Conservation (phyloP, 2,113 vertebrate species). For the Apteryx mantelli region DNA sequence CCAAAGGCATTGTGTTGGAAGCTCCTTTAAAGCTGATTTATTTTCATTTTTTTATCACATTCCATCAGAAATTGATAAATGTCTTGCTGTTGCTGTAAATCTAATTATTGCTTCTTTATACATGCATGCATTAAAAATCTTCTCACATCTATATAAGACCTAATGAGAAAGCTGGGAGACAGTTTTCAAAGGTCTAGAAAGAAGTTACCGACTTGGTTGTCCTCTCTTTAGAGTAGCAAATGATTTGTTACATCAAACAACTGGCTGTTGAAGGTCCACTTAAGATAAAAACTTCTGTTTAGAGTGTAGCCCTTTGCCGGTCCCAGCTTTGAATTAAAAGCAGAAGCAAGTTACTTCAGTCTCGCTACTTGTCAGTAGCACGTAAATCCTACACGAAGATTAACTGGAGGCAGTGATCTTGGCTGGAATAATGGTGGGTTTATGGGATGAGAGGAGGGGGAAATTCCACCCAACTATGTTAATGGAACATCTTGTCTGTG, state of each 20-base stretch:
- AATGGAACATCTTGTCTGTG: neutral
- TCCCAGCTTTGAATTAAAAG: neutral
- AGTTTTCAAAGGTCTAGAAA: neutral
- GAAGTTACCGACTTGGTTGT: neutral
- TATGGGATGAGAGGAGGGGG: neutral
- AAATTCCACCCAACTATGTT: neutral
- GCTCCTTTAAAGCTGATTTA: slow-evolving; percentile 55
- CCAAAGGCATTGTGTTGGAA: slow-evolving; percentile 58
- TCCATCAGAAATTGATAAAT: slow-evolving; percentile 65
- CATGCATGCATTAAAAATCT: neutral
- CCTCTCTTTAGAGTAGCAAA: neutral
- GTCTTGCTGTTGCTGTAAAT: slow-evolving; percentile 11
- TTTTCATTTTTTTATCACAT: slow-evolving; percentile 63
- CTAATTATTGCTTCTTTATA: neutral
- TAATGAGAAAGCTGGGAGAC: neutral
- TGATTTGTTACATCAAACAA: neutral
- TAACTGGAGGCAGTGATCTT: neutral
- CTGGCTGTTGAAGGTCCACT: neutral
- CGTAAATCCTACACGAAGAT: neutral
- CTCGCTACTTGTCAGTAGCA: neutral
- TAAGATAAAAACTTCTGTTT: neutral
- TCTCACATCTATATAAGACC: neutral
- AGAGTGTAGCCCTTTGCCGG: neutral
- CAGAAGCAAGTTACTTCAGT: neutral
- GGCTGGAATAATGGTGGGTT: neutral